These are phyloP conservation scores for Eudemis profundana DNA, from an alignment of 2,888 invertebrate genomes.

Conservation along the genomic window DNA sequence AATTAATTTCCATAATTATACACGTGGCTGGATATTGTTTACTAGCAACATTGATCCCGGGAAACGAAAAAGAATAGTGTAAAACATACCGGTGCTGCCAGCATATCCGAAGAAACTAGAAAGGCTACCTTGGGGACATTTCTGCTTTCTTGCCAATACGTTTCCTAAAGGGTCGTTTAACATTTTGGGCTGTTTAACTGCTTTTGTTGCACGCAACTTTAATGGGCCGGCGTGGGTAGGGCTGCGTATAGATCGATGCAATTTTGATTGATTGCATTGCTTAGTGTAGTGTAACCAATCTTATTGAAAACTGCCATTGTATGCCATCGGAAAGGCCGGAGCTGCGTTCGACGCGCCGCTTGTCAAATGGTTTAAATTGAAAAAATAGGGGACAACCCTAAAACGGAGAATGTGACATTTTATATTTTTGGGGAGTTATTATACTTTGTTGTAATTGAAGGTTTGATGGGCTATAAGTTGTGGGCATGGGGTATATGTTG, in stretches of 20 bases:
- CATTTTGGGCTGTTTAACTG: slow-evolving; percentile 30
- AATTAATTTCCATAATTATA: slow-evolving; percentile 42
- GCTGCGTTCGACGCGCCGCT: slow-evolving; percentile 79
- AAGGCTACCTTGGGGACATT: too few species aligned
- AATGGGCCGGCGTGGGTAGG: slow-evolving; percentile 53
- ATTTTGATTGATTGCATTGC: slow-evolving; percentile 85
- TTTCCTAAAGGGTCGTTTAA: slow-evolving; percentile 9
- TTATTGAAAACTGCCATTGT: slow-evolving; percentile 84
- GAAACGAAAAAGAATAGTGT: background rate
- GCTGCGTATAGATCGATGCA: slow-evolving; percentile 76
- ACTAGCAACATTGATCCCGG: slow-evolving; percentile 6
- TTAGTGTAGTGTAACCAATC: slow-evolving; percentile 85
- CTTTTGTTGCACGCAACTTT: slow-evolving; percentile 45
- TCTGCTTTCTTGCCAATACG: slow-evolving; percentile 4
- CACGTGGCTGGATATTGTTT: slow-evolving; percentile 15
- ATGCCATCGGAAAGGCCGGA: slow-evolving; percentile 75
- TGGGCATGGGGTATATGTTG: slow-evolving; percentile 12
- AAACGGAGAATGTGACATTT: slow-evolving; percentile 75
- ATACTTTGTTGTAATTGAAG: slow-evolving; percentile 55
- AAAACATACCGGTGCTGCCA: background rate
- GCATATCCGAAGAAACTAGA: background rate
- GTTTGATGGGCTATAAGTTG: slow-evolving; percentile 37
- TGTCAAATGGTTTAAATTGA: slow-evolving; percentile 84
- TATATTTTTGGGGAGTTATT: slow-evolving; percentile 74
- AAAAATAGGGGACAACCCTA: slow-evolving; percentile 81